Percentiles rank a stretch among this genome's conserved stretches.
These are phyloP conservation scores for Lacanobia wlatinum DNA, from an alignment of 2,888 invertebrate species.

Conservation along the genomic window DNA sequence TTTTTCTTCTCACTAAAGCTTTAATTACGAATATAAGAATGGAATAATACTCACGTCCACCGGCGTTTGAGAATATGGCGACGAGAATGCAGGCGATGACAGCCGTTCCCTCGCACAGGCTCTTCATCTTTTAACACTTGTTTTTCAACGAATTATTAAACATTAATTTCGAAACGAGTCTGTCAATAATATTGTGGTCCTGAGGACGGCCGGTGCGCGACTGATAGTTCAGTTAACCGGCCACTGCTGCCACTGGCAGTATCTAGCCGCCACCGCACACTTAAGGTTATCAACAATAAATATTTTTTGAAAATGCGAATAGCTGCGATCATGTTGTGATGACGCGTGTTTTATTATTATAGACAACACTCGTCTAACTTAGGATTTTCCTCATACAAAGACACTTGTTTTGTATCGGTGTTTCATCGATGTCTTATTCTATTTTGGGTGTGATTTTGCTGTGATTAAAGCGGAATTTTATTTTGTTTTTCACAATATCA, in stretches of 20 bases:
- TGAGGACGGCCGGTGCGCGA: constrained; percentile 74
- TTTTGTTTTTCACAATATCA: not conserved
- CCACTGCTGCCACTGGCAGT: constrained; percentile 70
- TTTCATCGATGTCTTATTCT: constrained; percentile 10
- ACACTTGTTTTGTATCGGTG: constrained; percentile 24
- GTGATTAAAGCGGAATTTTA: not conserved
- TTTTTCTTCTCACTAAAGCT: constrained; percentile 34
- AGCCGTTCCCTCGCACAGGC: constrained; percentile 61
- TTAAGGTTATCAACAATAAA: constrained; percentile 83
- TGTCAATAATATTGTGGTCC: constrained; percentile 67
- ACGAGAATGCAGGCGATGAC: constrained; percentile 65
- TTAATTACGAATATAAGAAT: constrained; percentile 28
- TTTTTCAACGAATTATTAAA: constrained; percentile 56
- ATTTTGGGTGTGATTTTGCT: constrained; percentile 1
- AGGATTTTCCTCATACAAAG: constrained; percentile 68
- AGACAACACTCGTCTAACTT: constrained; percentile 55
- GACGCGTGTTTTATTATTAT: constrained; percentile 68
- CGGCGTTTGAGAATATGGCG: constrained; percentile 61
- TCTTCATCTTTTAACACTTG: constrained; percentile 70
- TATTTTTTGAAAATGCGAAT: constrained; percentile 74
- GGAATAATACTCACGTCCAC: constrained; percentile 74
- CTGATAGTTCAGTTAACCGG: constrained; percentile 76
- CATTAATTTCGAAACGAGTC: constrained; percentile 59
- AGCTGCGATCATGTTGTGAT: constrained; percentile 58
- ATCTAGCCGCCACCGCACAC: constrained; percentile 73